phyloP scores from a whole-genome alignment of 2,888 invertebrate genomes.

The Perizoma affinitatum region DNA sequence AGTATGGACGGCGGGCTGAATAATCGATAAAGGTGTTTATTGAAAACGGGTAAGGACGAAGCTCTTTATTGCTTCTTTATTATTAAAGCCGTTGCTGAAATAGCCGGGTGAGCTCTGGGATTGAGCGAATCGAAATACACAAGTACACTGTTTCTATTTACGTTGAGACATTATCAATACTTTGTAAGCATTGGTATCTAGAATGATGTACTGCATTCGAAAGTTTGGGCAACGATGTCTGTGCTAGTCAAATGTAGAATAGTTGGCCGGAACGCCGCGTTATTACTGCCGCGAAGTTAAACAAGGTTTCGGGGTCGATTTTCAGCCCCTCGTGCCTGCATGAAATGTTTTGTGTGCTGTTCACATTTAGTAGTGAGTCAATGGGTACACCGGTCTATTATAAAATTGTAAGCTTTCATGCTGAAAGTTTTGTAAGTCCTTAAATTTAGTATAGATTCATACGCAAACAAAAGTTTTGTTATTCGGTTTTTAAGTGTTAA shows the following conservation, averaged over 20 bases:
- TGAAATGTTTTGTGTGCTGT: constrained; percentile 23
- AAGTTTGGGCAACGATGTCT: constrained; percentile 14
- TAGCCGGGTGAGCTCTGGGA: constrained; percentile 38
- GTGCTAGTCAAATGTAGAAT: constrained; percentile 23
- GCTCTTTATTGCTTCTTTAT: constrained; percentile 82
- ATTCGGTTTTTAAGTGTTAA: too few relatives aligned
- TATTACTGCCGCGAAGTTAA: constrained; percentile 30
- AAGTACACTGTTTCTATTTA: constrained; percentile 14
- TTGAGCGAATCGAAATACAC: constrained; percentile 19
- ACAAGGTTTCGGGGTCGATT: constrained; percentile 39
- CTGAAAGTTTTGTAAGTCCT: too few relatives aligned
- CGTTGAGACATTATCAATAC: constrained; percentile 11
- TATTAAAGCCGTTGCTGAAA: constrained; percentile 67
- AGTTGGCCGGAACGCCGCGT: constrained; percentile 26
- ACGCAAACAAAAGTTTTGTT: too few relatives aligned
- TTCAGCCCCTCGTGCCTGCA: constrained; percentile 28
- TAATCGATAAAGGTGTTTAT: constrained; percentile 85
- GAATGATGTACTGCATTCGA: constrained; percentile 12
- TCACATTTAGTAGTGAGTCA: constrained; percentile 19
- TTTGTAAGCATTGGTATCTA: constrained; percentile 13
- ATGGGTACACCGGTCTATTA: neutral
- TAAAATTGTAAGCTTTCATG: too few relatives aligned
- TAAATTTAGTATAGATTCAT: too few relatives aligned
- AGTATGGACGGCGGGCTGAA: constrained; percentile 82
- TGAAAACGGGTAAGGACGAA: constrained; percentile 82